These are phyloP conservation scores for Lasioglossum lativentre DNA, from an alignment of 2,888 invertebrate genomes.

Conservation along the genomic window DNA sequence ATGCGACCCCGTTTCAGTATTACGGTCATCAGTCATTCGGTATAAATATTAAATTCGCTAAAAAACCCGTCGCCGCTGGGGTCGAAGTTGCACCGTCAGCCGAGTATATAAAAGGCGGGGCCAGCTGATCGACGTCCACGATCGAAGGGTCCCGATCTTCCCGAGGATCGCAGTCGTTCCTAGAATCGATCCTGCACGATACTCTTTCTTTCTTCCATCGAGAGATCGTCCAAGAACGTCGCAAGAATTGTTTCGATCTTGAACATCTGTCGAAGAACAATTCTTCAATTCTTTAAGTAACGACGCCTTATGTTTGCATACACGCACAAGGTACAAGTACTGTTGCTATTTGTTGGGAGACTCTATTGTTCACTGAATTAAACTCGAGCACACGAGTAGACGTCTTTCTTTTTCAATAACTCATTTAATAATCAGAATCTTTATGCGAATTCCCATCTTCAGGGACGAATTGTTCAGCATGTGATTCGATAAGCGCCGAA, in stretches of 20 bases:
- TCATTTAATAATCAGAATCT: neutral
- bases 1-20: slow-evolving; percentile 83
- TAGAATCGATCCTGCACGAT: slow-evolving; percentile 52
- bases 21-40: slow-evolving; percentile 84
- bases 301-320: neutral
- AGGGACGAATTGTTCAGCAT: neutral
- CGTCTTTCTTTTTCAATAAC: neutral
- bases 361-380: neutral
- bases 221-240: neutral
- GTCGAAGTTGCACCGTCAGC: slow-evolving; percentile 84
- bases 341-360: neutral
- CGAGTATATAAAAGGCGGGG: slow-evolving; percentile 76
- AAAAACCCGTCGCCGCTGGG: slow-evolving; percentile 79
- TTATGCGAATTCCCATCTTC: neutral
- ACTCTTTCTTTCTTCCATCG: neutral
- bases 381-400: neutral
- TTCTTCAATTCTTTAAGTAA: neutral
- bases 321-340: neutral
- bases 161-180: slow-evolving; percentile 29
- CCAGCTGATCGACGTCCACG: slow-evolving; percentile 80
- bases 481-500: too few relatives aligned
- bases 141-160: slow-evolving; percentile 67
- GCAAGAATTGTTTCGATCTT: neutral
- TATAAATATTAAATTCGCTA: slow-evolving; percentile 85
- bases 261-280: neutral